Percentiles rank a stretch among this genome's conserved stretches.
These are phyloP conservation scores for Hypomecis punctinalis DNA, from an alignment of 2,888 invertebrate genomes.

Conservation along the genomic window DNA sequence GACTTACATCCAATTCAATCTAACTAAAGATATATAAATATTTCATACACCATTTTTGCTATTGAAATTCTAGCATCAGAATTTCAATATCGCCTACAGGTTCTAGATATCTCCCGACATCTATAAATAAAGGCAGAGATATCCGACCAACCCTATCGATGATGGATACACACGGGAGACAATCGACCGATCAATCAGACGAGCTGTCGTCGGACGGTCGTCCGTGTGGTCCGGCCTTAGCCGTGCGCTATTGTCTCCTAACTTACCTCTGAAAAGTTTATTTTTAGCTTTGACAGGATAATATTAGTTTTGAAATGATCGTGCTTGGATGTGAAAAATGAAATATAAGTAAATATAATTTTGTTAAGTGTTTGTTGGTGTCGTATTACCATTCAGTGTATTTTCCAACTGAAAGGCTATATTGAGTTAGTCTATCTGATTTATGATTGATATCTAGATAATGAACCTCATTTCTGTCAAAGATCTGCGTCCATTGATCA, in stretches of 20 bases:
- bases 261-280: constrained; percentile 29
- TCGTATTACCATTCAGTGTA: no score
- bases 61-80: constrained; percentile 2
- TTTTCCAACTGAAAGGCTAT: no score
- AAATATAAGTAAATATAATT: neutral
- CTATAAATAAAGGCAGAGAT: constrained; percentile 25
- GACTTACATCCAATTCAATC: no score
- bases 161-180: constrained; percentile 63
- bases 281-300: constrained; percentile 26
- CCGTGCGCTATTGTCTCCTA: constrained; percentile 51
- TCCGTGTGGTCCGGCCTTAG: constrained; percentile 51
- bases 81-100: constrained; percentile 22
- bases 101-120: constrained; percentile 21
- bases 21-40: no score
- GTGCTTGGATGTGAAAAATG: constrained; percentile 21
- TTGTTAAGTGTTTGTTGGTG: no score
- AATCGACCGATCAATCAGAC: constrained; percentile 65
- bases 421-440: no score
- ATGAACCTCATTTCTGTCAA: no score
- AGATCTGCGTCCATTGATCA: no score
- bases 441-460: no score
- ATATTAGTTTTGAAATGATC: constrained; percentile 25
- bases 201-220: constrained; percentile 45
- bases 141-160: constrained; percentile 50
- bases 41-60: no score